Evolutionary conservation across 2,113 vertebrate species (phyloP).

Genomic region (Gymnogyps californianus): DNA sequence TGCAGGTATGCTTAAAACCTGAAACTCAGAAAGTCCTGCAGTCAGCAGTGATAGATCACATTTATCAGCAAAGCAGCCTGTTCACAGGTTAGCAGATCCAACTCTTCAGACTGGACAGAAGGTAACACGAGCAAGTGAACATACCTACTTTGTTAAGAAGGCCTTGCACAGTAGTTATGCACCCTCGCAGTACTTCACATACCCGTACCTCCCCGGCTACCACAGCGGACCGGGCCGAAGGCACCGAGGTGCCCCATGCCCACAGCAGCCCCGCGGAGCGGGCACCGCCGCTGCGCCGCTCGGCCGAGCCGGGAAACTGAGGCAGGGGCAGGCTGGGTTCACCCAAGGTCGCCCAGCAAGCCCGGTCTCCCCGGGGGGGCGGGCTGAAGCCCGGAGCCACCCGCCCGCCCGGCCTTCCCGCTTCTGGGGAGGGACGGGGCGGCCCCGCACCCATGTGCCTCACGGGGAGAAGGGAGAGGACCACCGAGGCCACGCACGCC

Average conservation of each 20-base stretch:
- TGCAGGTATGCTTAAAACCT: not conserved
- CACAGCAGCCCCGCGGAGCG: not conserved
- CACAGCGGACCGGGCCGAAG: not conserved
- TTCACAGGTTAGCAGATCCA: not conserved
- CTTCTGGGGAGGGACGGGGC: not conserved
- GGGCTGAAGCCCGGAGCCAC: not conserved
- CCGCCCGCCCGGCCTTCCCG: not conserved
- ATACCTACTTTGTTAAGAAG: not conserved
- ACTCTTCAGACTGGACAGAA: not conserved
- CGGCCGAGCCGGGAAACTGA: not conserved
- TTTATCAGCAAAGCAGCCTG: not conserved
- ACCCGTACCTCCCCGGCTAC: not conserved
- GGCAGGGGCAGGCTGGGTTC: not conserved
- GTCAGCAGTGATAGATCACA: not conserved
- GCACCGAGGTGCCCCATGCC: not conserved
- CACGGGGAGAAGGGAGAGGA: not conserved
- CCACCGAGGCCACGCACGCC: not conserved
- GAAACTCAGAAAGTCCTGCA: not conserved
- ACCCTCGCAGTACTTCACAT: not conserved
- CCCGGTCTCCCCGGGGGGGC: not conserved
- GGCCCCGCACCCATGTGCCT: not conserved
- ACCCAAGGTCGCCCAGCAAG: conserved; percentile 6
- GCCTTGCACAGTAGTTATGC: not conserved
- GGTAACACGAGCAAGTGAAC: not conserved
- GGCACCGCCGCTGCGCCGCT: not conserved